A percentile compares a stretch with the other conserved stretches of the same genome.
phyloP scores from a whole-genome alignment of 2,888 invertebrate species.

The Diaprepes abbreviatus region DNA sequence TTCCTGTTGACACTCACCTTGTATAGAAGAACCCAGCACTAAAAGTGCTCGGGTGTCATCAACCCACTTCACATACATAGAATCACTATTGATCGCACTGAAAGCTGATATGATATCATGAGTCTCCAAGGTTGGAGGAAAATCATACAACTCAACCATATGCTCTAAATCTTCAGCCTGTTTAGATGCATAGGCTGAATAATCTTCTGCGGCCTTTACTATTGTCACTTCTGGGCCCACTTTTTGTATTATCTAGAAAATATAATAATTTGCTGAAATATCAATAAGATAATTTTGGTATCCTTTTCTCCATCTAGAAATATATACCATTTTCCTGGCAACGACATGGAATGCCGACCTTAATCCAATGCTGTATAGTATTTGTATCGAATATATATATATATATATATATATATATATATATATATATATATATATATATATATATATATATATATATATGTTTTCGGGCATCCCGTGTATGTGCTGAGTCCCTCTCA shows the following conservation, averaged over 20 bases:
- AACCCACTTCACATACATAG: constrained; percentile 66
- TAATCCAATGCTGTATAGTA: no score
- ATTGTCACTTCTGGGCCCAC: constrained; percentile 60
- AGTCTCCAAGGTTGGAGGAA: constrained; percentile 64
- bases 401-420: no score
- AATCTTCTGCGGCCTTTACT: constrained; percentile 61
- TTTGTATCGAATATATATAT: no score
- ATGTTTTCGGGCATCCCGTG: no score
- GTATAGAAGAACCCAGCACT: constrained; percentile 63
- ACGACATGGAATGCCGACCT: no score
- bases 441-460: no score
- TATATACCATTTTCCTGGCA: no score
- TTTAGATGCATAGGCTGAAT: constrained; percentile 58
- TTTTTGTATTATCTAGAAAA: constrained; percentile 60
- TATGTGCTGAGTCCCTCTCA: no score
- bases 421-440: no score
- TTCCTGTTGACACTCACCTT: constrained; percentile 60
- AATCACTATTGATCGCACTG: constrained; percentile 62
- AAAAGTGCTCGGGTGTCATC: constrained; percentile 66
- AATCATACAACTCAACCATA: constrained; percentile 65
- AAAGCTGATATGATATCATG: constrained; percentile 65
- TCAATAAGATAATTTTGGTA: no score
- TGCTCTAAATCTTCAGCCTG: constrained; percentile 64
- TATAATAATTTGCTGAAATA: no score
- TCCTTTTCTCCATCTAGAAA: no score